Evolutionary conservation across 2,888 invertebrate species (phyloP), one percentile per base, ranked within the genome.

Genomic region (Serrognathus titanus): DNA sequence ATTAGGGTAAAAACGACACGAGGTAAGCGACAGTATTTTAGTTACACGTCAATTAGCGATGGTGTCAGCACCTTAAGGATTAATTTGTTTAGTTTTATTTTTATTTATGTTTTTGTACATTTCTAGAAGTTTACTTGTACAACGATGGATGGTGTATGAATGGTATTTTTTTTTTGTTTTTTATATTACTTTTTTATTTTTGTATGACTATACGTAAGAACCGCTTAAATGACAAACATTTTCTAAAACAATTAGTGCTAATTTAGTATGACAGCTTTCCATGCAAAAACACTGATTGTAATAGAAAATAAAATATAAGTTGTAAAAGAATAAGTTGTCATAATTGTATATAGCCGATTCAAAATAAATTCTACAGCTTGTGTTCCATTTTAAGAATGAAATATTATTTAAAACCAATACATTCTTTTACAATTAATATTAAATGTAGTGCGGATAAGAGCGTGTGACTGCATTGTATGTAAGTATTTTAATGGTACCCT

Each of bases 1-100:
- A 83, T 92, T 66, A 84, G 87, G 74, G 83, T 95, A 76, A 91
- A 88, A 80, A 95, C 95, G 63, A 88, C 91, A 71, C 84, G 87
- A 83, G 93, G 94, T 93, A 88, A 90, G 90, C 67, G 70, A 59
- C 65, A 65, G 53, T 66, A 60, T 52, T 61, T 59, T 61, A 58
- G 51, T 47, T 63, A 63, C 47, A 53, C 48, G 49, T 55, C 52
- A 12, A 51, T 58, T 12, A 24, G 35, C 10, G 38, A 38, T 38
- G 36, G 49, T 13, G 36, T 12, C 16, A 38, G 12, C 37, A 36
- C 12, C 16, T 36, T 38, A n/a, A 49, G 16, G 11, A 37, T 49
- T 16, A 49, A 13, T 35, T 49, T 38, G 35, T 49, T 49, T 43
- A 43, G 43, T 43, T 16, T 43, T 43, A 43, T 43, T 11, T 43